Percentiles rank a stretch among this genome's conserved stretches.
phyloP scores from a whole-genome alignment of 2,797 vertebrate genomes.

The Parauchenoglanis ngamensis region DNA sequence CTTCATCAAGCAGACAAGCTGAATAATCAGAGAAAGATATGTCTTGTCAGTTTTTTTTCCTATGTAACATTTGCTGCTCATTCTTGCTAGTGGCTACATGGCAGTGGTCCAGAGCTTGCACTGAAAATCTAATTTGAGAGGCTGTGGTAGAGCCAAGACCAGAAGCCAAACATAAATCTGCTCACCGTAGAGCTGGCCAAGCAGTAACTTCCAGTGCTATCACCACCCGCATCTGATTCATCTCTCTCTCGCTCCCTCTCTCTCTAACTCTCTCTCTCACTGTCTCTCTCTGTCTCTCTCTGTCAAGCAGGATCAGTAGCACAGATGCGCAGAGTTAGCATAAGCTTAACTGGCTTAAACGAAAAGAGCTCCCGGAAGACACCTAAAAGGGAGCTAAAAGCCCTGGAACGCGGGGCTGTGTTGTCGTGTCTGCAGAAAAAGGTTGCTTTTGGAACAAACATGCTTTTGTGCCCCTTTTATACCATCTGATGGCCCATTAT shows the following conservation, averaged over 20 bases:
- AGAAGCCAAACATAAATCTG: slow-evolving; percentile 61
- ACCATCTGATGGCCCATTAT: slow-evolving; percentile 54
- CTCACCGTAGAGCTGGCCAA: slow-evolving; percentile 51
- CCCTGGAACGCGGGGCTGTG: slow-evolving; percentile 38
- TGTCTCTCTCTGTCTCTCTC: neutral
- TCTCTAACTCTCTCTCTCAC: slow-evolving; percentile 7
- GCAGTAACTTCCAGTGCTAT: slow-evolving; percentile 52
- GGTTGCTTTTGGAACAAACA: slow-evolving; percentile 54
- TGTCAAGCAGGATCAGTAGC: slow-evolving; percentile 49
- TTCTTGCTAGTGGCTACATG: slow-evolving; percentile 61
- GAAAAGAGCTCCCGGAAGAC: slow-evolving; percentile 57
- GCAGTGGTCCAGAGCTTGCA: slow-evolving; percentile 57
- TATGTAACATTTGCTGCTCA: slow-evolving; percentile 61
- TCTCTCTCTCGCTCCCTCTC: slow-evolving; percentile 29
- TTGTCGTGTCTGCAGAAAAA: slow-evolving; percentile 56
- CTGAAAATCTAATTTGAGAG: slow-evolving; percentile 63
- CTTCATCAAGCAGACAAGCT: slow-evolving; percentile 56
- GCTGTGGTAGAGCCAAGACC: slow-evolving; percentile 56
- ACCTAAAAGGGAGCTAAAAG: slow-evolving; percentile 57
- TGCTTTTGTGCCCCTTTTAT: slow-evolving; percentile 38
- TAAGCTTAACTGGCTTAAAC: slow-evolving; percentile 58
- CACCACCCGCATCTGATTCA: slow-evolving; percentile 50
- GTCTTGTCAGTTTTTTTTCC: slow-evolving; percentile 44
- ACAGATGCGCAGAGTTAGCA: slow-evolving; percentile 56
- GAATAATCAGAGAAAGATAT: slow-evolving; percentile 45